These are phyloP conservation scores for Menidia menidia DNA, from an alignment of 2,797 vertebrate genomes.

Conservation along the genomic window DNA sequence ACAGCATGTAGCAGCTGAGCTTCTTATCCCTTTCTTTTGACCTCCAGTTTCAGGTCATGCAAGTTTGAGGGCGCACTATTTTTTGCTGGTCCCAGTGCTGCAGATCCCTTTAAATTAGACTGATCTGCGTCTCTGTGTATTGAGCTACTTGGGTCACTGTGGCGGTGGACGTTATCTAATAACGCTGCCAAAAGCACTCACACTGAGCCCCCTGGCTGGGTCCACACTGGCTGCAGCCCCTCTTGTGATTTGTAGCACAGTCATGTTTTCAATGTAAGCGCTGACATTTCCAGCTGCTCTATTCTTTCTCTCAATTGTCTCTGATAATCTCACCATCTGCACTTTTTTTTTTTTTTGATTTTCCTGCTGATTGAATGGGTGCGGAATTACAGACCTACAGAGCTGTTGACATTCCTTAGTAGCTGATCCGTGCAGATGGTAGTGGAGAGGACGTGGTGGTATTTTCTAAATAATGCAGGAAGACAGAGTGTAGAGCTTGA, in stretches of 20 bases:
- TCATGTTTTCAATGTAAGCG: conserved; percentile 5
- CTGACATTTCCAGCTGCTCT: neutral
- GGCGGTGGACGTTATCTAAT: conserved; percentile 8
- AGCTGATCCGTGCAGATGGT: conserved; percentile 40
- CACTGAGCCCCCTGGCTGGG: neutral
- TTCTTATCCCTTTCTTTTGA: conserved; percentile 18
- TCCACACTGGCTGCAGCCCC: neutral
- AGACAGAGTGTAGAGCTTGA: conserved; percentile 55
- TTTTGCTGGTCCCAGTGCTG: conserved; percentile 54
- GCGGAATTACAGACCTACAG: conserved; percentile 16
- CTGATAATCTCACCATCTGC: neutral
- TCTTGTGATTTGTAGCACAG: neutral
- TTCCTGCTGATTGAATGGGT: conserved; percentile 1
- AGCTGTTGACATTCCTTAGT: conserved; percentile 40
- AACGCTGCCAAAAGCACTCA: conserved; percentile 1
- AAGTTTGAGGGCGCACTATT: conserved; percentile 63
- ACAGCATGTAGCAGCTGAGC: neutral
- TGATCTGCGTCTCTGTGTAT: conserved; percentile 4
- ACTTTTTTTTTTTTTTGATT: neutral
- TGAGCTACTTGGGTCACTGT: conserved; percentile 14
- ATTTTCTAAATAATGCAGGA: conserved; percentile 75
- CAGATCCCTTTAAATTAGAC: conserved; percentile 38
- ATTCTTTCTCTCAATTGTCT: neutral
- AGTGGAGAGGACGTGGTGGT: conserved; percentile 47
- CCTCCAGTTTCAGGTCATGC: conserved; percentile 34